These are phyloP conservation scores for Orthonychiurus folsomi DNA, from an alignment of 2,888 invertebrate genomes.

Conservation along the genomic window DNA sequence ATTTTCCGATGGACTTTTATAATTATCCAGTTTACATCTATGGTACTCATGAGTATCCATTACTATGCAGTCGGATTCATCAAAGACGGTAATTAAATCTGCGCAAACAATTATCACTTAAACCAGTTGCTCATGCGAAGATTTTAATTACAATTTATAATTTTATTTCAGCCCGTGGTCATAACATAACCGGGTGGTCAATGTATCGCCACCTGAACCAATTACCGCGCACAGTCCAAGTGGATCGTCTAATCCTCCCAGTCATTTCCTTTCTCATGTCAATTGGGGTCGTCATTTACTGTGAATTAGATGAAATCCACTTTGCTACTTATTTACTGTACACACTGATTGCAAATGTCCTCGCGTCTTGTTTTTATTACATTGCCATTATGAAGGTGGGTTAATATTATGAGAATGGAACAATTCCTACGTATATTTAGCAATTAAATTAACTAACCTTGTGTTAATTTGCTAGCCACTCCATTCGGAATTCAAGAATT, in stretches of 20 bases:
- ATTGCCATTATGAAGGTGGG: slow-evolving; percentile 66
- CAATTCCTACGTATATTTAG: background rate
- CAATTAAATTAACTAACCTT: background rate
- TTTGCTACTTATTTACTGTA: slow-evolving; percentile 70
- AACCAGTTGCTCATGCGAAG: background rate
- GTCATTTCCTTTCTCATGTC: slow-evolving; percentile 25
- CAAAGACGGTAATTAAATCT: slow-evolving; percentile 19
- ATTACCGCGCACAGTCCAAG: slow-evolving; percentile 20
- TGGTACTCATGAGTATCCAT: slow-evolving; percentile 22
- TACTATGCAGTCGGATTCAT: slow-evolving; percentile 36
- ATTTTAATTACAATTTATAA: background rate
- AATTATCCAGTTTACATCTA: slow-evolving; percentile 23
- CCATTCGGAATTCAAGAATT: slow-evolving; percentile 37
- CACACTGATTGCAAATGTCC: slow-evolving; percentile 71
- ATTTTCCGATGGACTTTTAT: slow-evolving; percentile 28
- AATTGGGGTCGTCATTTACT: slow-evolving; percentile 31
- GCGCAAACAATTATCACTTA: slow-evolving; percentile 12
- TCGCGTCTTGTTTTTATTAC: slow-evolving; percentile 71
- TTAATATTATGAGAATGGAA: too few relatives aligned
- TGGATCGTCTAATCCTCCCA: slow-evolving; percentile 33
- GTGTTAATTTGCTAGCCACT: slow-evolving; percentile 22
- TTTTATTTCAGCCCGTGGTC: slow-evolving; percentile 18
- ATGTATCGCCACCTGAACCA: slow-evolving; percentile 25
- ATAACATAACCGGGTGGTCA: slow-evolving; percentile 20
- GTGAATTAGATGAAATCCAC: slow-evolving; percentile 46